Evolutionary conservation across 1,140 invertebrate species (phyloP).

Genomic region (Saccostrea glomerata): DNA sequence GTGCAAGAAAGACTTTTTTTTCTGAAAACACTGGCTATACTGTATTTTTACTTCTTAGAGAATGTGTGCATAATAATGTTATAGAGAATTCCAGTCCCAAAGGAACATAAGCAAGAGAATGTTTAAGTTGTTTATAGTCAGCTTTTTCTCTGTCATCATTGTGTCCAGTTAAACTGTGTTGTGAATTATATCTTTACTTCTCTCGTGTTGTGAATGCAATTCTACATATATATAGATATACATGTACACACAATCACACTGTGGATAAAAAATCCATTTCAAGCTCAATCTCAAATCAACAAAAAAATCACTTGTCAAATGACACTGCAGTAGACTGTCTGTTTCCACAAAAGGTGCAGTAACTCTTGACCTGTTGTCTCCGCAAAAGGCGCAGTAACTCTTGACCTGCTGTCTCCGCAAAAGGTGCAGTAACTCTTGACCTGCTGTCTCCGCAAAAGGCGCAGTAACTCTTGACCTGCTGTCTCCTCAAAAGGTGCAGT

Average conservation of each 20-base stretch:
- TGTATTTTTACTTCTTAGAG: neutral
- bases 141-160: slow-evolving; percentile 11
- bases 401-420: neutral
- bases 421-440: neutral
- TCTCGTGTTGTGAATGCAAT: slow-evolving; percentile 26
- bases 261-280: neutral
- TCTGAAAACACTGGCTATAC: neutral
- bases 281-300: too few relatives aligned
- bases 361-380: too few relatives aligned
- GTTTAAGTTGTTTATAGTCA: slow-evolving; percentile 8
- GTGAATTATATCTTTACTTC: slow-evolving; percentile 15
- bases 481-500: neutral
- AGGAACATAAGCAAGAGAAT: neutral
- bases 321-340: too few relatives aligned
- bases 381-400: too few relatives aligned
- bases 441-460: too few relatives aligned
- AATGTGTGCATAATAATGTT: neutral
- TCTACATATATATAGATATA: neutral
- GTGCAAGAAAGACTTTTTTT: neutral
- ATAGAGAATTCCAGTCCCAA: neutral
- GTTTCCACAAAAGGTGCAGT: too few relatives aligned
- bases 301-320: too few relatives aligned
- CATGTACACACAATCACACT: neutral
- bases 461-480: neutral
- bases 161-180: slow-evolving; percentile 25